phyloP scores from a whole-genome alignment of 2,797 vertebrate species.

The Oryzias dopingdopingensis region DNA sequence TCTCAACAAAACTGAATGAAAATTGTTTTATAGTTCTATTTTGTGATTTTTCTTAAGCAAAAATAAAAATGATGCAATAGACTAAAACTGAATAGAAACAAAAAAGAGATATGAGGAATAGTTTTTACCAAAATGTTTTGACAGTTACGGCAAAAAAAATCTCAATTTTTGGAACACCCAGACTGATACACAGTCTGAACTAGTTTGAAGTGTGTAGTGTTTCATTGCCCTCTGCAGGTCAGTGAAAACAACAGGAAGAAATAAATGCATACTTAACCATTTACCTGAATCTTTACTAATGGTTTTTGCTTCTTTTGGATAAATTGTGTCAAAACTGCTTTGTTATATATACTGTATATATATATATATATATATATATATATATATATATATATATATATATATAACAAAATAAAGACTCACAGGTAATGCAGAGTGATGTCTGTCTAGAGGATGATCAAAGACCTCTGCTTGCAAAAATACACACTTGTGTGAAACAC shows the following conservation, averaged over 20 bases:
- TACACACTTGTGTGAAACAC: background rate
- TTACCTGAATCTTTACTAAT: too few relatives aligned
- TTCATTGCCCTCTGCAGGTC: constrained; percentile 62
- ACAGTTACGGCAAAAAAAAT: background rate
- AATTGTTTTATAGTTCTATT: background rate
- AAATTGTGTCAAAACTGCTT: too few relatives aligned
- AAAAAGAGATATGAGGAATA: background rate
- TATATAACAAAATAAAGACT: constrained; percentile 5
- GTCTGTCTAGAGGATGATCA: constrained; percentile 35
- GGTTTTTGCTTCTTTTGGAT: too few relatives aligned
- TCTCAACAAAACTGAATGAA: too few relatives aligned
- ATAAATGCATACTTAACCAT: background rate
- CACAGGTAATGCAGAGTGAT: constrained; percentile 5
- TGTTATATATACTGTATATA: constrained; percentile 3
- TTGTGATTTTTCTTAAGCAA: too few relatives aligned
- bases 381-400: background rate
- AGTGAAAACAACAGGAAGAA: constrained; percentile 3
- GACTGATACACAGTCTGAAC: background rate
- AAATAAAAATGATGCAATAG: constrained; percentile 50
- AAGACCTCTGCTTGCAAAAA: constrained; percentile 9
- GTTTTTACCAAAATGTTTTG: constrained; percentile 6
- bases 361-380: constrained; percentile 10
- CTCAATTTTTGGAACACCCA: constrained; percentile 2
- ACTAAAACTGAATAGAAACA: background rate
- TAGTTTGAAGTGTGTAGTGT: constrained; percentile 10